Evolutionary conservation across 2,888 invertebrate species (phyloP).

Genomic region (Tetanocera ferruginea): DNA sequence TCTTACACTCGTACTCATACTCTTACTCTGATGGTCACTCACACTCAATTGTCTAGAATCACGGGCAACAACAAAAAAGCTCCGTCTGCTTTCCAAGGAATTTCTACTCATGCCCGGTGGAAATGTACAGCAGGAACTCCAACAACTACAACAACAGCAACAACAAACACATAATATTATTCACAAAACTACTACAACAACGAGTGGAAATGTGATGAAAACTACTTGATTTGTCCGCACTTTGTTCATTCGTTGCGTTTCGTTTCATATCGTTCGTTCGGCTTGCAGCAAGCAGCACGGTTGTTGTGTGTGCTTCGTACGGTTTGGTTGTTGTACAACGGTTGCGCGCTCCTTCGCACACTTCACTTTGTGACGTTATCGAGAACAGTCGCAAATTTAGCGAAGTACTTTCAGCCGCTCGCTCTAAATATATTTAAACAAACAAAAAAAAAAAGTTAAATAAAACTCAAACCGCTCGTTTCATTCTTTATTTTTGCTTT

Average conservation of each 20-base stretch:
- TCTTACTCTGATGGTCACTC: not conserved
- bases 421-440: not conserved
- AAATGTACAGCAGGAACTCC: not conserved
- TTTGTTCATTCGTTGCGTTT: slow-evolving; percentile 19
- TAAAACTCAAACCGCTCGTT: slow-evolving; percentile 7
- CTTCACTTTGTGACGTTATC: slow-evolving; percentile 48
- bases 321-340: slow-evolving; percentile 42
- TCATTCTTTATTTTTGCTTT: slow-evolving; percentile 26
- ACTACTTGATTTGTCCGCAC: not conserved
- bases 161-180: not conserved
- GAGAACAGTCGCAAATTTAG: slow-evolving; percentile 44
- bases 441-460: not conserved
- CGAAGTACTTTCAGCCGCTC: slow-evolving; percentile 6
- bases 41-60: no score
- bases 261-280: slow-evolving; percentile 28
- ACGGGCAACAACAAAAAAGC: no score
- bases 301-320: not conserved
- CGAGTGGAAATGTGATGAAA: slow-evolving; percentile 19
- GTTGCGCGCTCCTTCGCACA: slow-evolving; percentile 46
- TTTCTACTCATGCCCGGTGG: not conserved
- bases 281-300: not conserved
- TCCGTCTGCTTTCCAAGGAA: not conserved
- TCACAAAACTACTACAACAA: not conserved
- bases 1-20: not conserved
- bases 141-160: slow-evolving; percentile 15